Base-by-base conservation (phyloP, 2,113 vertebrate genomes). In the Pterocles orientalis region DNA sequence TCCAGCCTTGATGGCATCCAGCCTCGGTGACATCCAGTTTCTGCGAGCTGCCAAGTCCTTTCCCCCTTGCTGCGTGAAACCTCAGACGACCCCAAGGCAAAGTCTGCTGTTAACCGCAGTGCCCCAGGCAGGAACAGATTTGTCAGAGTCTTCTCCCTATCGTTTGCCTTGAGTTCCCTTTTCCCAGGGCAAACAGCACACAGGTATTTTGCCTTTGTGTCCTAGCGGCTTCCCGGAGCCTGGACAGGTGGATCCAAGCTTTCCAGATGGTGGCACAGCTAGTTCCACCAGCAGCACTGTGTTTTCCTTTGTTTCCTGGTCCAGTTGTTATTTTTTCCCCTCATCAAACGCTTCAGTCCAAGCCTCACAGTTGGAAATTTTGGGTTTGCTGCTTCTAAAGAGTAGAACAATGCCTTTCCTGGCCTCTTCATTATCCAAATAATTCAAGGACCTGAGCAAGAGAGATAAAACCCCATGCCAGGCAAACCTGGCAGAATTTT, bases 31-130 rank as follows among this genome's bases (percentile, higher is more conserved):
- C 56, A 66, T n/a, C 62, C 45, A 45, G 53, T 33, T 61, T 7
- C 61, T 24, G 12, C 2, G 7, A 24, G 29, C 53, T 24, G 51
- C 54, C 1, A 5, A 61, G 20, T 31, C 70, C 81, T 64, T 48
- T 53, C 69, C 64, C 43, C 7, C 0, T 2, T 5, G 10, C 12
- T 11, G 0, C n/a, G 7, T 0, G 3, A 36, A 53, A 11, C 56
- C 68, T 69, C 45, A 4, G 28, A 26, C 0, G 5, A 48, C n/a
- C 62, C n/a, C 34, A 8, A 61, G 51, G 92, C 89, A 26, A 54
- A 70, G 28, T 3, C 82, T 68, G 60, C 65, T 36, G 7, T 5
- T 68, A n/a, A 10, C 82, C 5, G 1, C 65, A 6, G 11, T 2
- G 53, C 60, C 68, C 36, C 19, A 8, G 50, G 75, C 84, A 54